Base-by-base conservation (phyloP, 37 sponge, comb jelly and placozoan genomes). In the Tethya wilhelma region DNA sequence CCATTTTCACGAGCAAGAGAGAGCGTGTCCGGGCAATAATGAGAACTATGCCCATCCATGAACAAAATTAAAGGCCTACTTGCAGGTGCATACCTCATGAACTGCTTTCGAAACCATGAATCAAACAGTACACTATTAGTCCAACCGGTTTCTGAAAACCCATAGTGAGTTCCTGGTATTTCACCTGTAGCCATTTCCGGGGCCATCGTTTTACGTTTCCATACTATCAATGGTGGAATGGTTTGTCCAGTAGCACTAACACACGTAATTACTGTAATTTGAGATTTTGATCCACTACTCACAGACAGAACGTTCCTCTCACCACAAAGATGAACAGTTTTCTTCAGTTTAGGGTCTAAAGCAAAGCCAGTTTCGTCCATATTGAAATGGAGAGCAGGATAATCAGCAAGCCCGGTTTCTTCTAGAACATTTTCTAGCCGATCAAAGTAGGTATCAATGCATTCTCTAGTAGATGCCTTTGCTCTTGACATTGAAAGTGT, bases 291-390 rank as follows among this genome's bases (percentile, higher is more conserved):
- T 22, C 56, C 34, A 9, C 62, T 44, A 4, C 11, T 58, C 4
- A 59, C 40, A 26, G 11, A 67, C 34, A 57, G 22, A 44, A 60
- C 38, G 63, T 74, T 40, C n/a, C n/a, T n/a, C n/a, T n/a, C n/a
- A n/a, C n/a, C n/a, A n/a, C n/a, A n/a, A n/a, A n/a, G n/a, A n/a
- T 36, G 72, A 25, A 83, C 38, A 1, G 70, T 58, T 38, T 74
- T 73, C 2, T 64, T 33, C 17, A 22, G 5, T 7, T 56, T 19
- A 2, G 62, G 76, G 37, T 75, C 53, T 1, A 75, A 56, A 42
- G 84, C 72, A 6, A 83, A 25, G 25, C 84, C 84, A 39, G 76
- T 74, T 40, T 83, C 67, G 64, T 83, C 75, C 26, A 41, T 55
- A 60, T 83, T 83, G 38, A 55, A 75, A 29, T 45, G 38, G 26